These are phyloP conservation scores for Strix occidentalis DNA, from an alignment of 2,797 vertebrate species.

Conservation along the genomic window DNA sequence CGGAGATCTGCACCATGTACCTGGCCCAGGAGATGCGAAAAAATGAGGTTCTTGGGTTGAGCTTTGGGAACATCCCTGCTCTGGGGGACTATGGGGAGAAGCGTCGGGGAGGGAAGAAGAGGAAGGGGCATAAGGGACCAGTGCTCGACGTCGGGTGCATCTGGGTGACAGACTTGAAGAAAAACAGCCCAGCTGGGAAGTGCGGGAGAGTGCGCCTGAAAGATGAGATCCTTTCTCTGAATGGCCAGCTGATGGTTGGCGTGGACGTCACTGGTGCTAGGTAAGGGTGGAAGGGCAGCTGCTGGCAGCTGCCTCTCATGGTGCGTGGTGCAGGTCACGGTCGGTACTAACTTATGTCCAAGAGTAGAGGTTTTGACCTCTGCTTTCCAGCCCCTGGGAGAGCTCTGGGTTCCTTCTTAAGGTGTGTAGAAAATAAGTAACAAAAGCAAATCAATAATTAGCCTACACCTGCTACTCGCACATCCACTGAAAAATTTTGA, in stretches of 20 bases:
- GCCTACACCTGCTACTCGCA: not conserved
- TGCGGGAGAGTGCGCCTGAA: conserved; percentile 89
- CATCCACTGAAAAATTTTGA: not conserved
- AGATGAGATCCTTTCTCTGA: conserved; percentile 92
- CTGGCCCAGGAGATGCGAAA: conserved; percentile 82
- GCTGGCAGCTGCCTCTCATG: accelerated
- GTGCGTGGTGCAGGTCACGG: accelerated
- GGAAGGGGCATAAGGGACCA: conserved; percentile 84
- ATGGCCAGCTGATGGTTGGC: conserved; percentile 95
- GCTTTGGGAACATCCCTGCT: conserved; percentile 94
- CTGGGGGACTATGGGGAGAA: conserved; percentile 91
- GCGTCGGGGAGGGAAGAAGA: conserved; percentile 84
- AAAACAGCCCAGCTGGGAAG: conserved; percentile 87
- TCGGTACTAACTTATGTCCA: accelerated
- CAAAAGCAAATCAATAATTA: not conserved
- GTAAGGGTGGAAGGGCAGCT: conserved; percentile 67
- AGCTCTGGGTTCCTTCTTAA: not conserved
- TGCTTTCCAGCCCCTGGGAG: not conserved
- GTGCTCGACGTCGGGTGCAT: conserved; percentile 93
- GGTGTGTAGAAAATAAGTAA: not conserved
- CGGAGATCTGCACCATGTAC: conserved; percentile 87
- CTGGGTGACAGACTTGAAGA: conserved; percentile 95
- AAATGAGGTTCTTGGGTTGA: conserved; percentile 84
- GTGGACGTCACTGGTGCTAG: conserved; percentile 93
- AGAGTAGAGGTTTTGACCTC: not conserved